Evolutionary conservation across 2,113 vertebrate genomes (phyloP).

Genomic region (Mormoops blainvillei): DNA sequence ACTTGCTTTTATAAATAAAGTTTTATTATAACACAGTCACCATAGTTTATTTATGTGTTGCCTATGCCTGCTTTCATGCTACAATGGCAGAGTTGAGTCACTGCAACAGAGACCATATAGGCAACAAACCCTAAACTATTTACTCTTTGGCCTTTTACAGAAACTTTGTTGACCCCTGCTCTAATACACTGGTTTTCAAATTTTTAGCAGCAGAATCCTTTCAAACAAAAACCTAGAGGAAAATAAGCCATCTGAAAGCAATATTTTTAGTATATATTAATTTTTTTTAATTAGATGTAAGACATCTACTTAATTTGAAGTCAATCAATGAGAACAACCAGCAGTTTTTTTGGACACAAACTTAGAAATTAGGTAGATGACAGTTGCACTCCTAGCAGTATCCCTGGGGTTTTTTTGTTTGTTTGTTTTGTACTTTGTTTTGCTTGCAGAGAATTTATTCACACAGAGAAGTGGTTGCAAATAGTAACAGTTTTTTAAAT

Average conservation of each 20-base stretch:
- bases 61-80: background rate
- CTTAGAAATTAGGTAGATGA: background rate
- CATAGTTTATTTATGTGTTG: background rate
- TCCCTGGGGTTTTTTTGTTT: background rate
- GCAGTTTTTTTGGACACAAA: background rate
- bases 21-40: background rate
- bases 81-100: background rate
- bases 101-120: background rate
- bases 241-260: background rate
- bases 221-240: background rate
- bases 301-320: background rate
- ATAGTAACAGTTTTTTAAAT: conserved; percentile 40
- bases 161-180: background rate
- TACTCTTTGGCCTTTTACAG: background rate
- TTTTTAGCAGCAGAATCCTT: background rate
- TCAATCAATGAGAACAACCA: background rate
- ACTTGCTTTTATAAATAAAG: background rate
- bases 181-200: background rate
- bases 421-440: conserved; percentile 16
- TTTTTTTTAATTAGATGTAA: background rate
- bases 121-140: background rate
- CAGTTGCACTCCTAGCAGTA: background rate
- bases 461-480: conserved; percentile 59
- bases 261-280: background rate
- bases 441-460: conserved; percentile 52